Conservation (phyloP, 2,113 vertebrate species). For the Tautogolabrus adspersus region DNA sequence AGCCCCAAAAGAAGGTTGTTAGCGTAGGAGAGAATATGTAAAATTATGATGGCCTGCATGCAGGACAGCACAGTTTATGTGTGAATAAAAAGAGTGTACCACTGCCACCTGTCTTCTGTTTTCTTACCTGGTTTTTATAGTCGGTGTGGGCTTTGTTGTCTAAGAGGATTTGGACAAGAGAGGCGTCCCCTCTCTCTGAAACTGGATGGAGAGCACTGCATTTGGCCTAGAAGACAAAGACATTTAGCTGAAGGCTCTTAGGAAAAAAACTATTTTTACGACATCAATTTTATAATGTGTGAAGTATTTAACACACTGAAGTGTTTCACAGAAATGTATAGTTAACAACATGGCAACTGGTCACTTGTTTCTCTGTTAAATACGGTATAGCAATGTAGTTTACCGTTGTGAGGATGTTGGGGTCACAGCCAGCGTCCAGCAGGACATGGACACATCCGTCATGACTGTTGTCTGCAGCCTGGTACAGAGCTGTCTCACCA, state of each 20-base stretch:
- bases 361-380: neutral
- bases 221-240: conserved; percentile 73
- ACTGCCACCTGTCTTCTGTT: conserved; percentile 31
- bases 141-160: conserved; percentile 77
- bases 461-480: conserved; percentile 84
- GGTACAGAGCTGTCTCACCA: conserved; percentile 89
- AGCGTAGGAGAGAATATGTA: neutral
- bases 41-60: neutral
- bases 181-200: conserved; percentile 82
- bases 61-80: neutral
- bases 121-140: conserved; percentile 83
- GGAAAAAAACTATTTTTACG: too few species aligned
- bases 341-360: neutral
- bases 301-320: too few species aligned
- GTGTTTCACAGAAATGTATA: neutral
- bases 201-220: conserved; percentile 83
- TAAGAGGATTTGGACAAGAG: conserved; percentile 87
- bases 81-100: conserved; percentile 8
- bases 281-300: too few species aligned
- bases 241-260: neutral
- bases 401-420: conserved; percentile 86
- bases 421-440: conserved; percentile 87
- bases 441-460: conserved; percentile 86
- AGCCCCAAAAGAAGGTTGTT: neutral
- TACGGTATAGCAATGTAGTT: neutral